Evolutionary conservation across 1,140 invertebrate species (phyloP).

Genomic region (Phymastichus coffea): DNA sequence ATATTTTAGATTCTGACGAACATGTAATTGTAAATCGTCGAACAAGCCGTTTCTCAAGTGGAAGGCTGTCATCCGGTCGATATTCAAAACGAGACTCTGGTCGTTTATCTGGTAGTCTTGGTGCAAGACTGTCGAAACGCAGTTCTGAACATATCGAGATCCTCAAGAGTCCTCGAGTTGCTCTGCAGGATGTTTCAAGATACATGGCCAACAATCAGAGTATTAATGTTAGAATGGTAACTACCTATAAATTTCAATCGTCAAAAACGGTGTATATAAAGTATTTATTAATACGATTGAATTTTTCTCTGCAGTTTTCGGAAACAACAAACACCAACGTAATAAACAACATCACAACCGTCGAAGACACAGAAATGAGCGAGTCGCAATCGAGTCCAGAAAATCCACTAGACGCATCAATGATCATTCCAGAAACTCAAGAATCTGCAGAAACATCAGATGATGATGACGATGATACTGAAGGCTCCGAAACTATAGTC

Average conservation of each 20-base stretch:
- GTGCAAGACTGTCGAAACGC: constrained; percentile 29
- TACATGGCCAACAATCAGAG: constrained; percentile 46
- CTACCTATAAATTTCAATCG: constrained; percentile 1
- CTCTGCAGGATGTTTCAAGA: constrained; percentile 48
- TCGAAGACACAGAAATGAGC: constrained; percentile 20
- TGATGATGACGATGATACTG: background rate
- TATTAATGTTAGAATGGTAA: constrained; percentile 42
- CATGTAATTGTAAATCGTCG: constrained; percentile 18
- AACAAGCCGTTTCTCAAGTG: constrained; percentile 32
- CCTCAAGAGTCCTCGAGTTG: constrained; percentile 41
- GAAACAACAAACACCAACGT: constrained; percentile 4
- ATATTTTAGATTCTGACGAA: constrained; percentile 31
- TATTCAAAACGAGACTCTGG: constrained; percentile 33
- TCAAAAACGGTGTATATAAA: background rate
- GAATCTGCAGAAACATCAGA: constrained; percentile 1
- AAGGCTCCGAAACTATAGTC: too few species aligned
- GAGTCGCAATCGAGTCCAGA: background rate
- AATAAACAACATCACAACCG: background rate
- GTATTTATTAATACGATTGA: background rate
- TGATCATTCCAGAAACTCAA: constrained; percentile 21
- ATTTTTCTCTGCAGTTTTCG: constrained; percentile 7
- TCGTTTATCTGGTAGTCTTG: constrained; percentile 28
- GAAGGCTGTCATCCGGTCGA: constrained; percentile 32
- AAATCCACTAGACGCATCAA: background rate
- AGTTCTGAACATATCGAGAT: constrained; percentile 16